These are phyloP conservation scores for Sylvicapra grimmia DNA, from an alignment of 2,113 vertebrate species.

Conservation along the genomic window DNA sequence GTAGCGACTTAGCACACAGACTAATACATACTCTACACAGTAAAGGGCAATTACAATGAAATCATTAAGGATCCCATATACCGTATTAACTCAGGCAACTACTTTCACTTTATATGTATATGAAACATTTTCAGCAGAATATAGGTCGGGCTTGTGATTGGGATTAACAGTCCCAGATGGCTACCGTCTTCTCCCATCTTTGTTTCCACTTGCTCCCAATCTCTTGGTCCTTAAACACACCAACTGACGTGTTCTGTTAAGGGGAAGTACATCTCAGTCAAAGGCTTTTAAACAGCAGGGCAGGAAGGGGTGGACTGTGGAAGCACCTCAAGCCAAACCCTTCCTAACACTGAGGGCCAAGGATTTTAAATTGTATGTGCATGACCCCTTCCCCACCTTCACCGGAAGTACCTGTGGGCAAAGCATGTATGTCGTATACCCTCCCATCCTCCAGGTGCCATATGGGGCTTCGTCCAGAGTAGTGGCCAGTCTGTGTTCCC, in stretches of 20 bases:
- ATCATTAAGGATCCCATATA: neutral
- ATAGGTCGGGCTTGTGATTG: neutral
- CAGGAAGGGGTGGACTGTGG: neutral
- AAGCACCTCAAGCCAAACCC: neutral
- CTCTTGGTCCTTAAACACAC: neutral
- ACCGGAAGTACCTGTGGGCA: neutral
- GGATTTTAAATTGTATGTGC: neutral
- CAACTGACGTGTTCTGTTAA: neutral
- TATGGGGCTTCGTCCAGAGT: fast-evolving
- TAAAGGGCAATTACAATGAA: neutral
- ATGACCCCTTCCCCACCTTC: neutral
- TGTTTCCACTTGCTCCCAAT: neutral
- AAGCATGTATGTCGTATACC: neutral
- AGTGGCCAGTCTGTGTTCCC: neutral
- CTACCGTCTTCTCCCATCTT: neutral
- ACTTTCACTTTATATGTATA: neutral
- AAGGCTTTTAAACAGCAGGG: neutral
- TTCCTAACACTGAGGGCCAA: neutral
- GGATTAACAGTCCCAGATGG: neutral
- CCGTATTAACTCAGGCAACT: neutral
- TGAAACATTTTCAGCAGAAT: neutral
- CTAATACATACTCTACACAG: neutral
- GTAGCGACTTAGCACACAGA: neutral
- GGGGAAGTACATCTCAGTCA: neutral
- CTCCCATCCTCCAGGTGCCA: neutral